These are phyloP conservation scores for Lochmaea capreae DNA, from an alignment of 2,888 invertebrate genomes.

Conservation along the genomic window DNA sequence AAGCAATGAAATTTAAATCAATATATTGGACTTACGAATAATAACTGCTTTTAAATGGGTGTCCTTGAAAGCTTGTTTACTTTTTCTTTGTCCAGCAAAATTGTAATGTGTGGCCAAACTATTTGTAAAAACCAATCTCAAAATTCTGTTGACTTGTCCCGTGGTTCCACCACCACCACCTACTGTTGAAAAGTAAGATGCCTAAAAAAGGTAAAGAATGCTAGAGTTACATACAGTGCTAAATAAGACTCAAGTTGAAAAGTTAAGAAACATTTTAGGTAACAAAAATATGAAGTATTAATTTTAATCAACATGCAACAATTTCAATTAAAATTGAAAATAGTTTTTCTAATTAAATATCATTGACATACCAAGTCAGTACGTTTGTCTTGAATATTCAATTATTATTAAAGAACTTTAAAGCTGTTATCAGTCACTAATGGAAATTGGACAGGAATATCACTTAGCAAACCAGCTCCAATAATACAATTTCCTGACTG, in stretches of 20 bases:
- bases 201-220: neutral
- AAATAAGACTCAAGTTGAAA: no score
- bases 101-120: slow-evolving; percentile 2
- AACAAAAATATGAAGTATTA: no score
- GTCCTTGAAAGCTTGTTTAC: no score
- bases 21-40: neutral
- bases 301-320: neutral
- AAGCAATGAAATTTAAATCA: slow-evolving; percentile 1
- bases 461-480: no score
- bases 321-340: neutral
- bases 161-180: slow-evolving; percentile 4
- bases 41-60: neutral
- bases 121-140: neutral
- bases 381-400: neutral
- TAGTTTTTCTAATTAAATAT: neutral
- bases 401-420: neutral
- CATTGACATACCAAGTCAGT: slow-evolving; percentile 2
- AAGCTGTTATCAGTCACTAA: neutral
- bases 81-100: no score
- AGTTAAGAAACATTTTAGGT: no score
- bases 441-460: neutral
- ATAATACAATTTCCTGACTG: no score
- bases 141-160: neutral
- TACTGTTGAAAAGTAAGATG: neutral
- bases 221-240: no score